Base-by-base conservation (phyloP, 1,140 invertebrate species). In the Periplaneta americana region DNA sequence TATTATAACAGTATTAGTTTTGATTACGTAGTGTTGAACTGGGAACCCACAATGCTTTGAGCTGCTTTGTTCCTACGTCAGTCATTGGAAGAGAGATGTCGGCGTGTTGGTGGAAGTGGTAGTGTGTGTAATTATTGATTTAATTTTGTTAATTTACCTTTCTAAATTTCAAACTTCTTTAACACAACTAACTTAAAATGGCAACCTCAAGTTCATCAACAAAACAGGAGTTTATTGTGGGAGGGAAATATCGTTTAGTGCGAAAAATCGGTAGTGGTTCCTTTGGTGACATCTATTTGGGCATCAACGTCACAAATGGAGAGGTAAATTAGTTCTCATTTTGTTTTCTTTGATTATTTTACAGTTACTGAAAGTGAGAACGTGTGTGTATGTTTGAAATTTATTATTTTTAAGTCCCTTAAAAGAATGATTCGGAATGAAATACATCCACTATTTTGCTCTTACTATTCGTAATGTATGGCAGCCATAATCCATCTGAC, bases 231-330 rank as follows among this genome's bases (percentile, higher is more conserved):
- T 93, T 96, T 88, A 91, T 97, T 86, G 95, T 98, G 85, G 96
- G 94, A 85, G 93, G 93, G 85, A 98, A 98, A 89, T 99, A 99
- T 90, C 94, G 97, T 87, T 92, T 99, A 85, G 94, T 98, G 85
- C 92, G 98, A 84, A 98, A 98, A 92, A 99, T 99, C 87, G 98
- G 96, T 87, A 98, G 97, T 88, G 98, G 98, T 84, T 99, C 98
- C 6, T 99, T 99, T 90, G 98, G 98, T 87, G 98, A 99, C 90
- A 99, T 99, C 88, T 99, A 98, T 89, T 91, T 99, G 85, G 98
- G 96, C 83, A 98, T 99, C 89, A 99, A 98, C 91, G 94, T 98
- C 86, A 92, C 94, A 86, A 98, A 97, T 93, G 98, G 98, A 88
- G 98, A 99, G 93, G 95, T 96, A 91, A 91, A 36, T 76, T 31